phyloP scores from a whole-genome alignment of 2,113 vertebrate species.

The Rhodinocichla rosea region DNA sequence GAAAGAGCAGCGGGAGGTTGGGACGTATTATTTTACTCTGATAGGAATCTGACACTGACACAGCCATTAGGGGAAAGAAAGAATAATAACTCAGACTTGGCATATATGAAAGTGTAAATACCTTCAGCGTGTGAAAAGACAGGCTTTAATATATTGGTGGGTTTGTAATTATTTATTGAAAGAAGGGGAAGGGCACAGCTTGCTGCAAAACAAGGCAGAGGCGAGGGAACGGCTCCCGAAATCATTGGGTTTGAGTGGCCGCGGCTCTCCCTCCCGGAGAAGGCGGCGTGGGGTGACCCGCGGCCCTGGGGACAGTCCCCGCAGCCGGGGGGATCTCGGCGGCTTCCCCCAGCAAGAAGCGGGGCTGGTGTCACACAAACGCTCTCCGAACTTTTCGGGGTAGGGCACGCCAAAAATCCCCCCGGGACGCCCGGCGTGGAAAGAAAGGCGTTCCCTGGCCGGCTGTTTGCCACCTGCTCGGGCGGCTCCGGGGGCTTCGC shows the following conservation, averaged over 20 bases:
- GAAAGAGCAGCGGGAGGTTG: slow-evolving; percentile 31
- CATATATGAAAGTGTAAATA: not conserved
- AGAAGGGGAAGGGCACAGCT: not conserved
- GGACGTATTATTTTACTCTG: slow-evolving; percentile 26
- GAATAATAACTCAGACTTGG: slow-evolving; percentile 48
- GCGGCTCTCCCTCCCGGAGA: not conserved
- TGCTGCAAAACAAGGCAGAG: not conserved
- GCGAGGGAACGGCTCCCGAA: not conserved
- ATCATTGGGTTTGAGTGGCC: not conserved
- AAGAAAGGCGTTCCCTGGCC: not conserved
- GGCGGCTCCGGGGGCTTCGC: not conserved
- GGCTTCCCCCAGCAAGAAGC: too few relatives aligned
- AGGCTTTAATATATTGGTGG: not conserved
- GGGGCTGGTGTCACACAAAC: accelerated
- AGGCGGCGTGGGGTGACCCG: not conserved
- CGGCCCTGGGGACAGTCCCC: not conserved
- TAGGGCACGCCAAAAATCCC: not conserved
- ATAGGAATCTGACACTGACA: slow-evolving; percentile 56
- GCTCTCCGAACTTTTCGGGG: not conserved
- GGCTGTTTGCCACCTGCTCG: not conserved
- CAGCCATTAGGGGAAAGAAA: slow-evolving; percentile 47
- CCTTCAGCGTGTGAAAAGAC: slow-evolving; percentile 8
- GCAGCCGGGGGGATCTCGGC: accelerated
- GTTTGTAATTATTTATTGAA: slow-evolving; percentile 8
- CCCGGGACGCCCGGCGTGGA: not conserved